phyloP scores from a whole-genome alignment of 2,797 vertebrate species.

The Sebastolobus altivelis region DNA sequence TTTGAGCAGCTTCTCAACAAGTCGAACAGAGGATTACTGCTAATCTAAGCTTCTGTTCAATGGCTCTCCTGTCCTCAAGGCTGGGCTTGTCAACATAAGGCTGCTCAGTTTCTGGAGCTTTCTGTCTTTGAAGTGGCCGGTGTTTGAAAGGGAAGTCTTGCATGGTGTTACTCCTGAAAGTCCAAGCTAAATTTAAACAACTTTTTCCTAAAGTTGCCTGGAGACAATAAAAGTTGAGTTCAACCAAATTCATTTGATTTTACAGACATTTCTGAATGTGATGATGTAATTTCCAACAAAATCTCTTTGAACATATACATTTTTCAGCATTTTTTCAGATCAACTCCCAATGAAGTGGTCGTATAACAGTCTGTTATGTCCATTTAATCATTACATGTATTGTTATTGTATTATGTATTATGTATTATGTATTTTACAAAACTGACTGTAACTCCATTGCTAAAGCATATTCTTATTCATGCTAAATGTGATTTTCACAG shows the following conservation, averaged over 20 bases:
- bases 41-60: slow-evolving; percentile 80
- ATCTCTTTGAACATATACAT: not conserved
- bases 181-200: slow-evolving; percentile 24
- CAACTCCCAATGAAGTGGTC: not conserved
- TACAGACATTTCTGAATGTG: slow-evolving; percentile 11
- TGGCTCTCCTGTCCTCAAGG: slow-evolving; percentile 72
- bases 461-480: not conserved
- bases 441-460: not conserved
- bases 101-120: slow-evolving; percentile 55
- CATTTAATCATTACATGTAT: not conserved
- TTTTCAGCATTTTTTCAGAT: not conserved
- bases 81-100: slow-evolving; percentile 69
- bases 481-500: not conserved
- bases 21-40: slow-evolving; percentile 74
- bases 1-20: slow-evolving; percentile 67
- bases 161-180: slow-evolving; percentile 12
- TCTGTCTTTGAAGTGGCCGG: slow-evolving; percentile 57
- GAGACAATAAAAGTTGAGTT: slow-evolving; percentile 7
- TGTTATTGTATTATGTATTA: not conserved
- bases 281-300: not conserved
- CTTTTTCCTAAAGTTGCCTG: not conserved
- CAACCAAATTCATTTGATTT: not conserved
- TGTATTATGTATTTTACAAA: not conserved
- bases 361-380: not conserved
- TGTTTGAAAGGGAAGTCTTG: slow-evolving; percentile 38